These are phyloP conservation scores for Ictalurus punctatus DNA, from an alignment of 2,113 vertebrate species.

Conservation along the genomic window DNA sequence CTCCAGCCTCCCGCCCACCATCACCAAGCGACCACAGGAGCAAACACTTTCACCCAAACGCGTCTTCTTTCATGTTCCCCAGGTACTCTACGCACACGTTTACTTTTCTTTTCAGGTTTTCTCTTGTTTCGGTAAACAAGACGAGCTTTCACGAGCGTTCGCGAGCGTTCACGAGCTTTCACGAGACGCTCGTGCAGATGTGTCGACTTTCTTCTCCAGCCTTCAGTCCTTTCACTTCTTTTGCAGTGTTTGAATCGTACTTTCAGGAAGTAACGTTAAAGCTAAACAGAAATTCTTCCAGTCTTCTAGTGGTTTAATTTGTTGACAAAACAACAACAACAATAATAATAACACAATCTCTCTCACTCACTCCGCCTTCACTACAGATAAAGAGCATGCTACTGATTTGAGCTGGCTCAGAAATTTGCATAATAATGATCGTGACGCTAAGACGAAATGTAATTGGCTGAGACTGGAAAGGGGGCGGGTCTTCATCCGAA, in stretches of 20 bases:
- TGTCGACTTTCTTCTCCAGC: not conserved
- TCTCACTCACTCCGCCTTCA: not conserved
- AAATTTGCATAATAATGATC: not conserved
- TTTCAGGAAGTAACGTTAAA: not conserved
- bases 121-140: not conserved
- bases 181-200: not conserved
- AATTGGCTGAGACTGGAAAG: slow-evolving; percentile 58
- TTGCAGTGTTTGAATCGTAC: not conserved
- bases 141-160: not conserved
- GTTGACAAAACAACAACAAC: not conserved
- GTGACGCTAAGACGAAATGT: not conserved
- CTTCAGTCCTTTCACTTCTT: not conserved
- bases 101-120: not conserved
- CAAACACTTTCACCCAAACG: not conserved
- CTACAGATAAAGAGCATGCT: not conserved
- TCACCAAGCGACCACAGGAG: slow-evolving; percentile 54
- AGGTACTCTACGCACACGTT: not conserved
- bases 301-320: not conserved
- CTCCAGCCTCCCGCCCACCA: slow-evolving; percentile 33
- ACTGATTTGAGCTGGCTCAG: slow-evolving; percentile 48
- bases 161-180: no score
- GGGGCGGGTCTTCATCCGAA: slow-evolving; percentile 44
- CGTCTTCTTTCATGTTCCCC: not conserved
- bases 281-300: not conserved
- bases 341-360: no score